Conservation (phyloP, 2,888 invertebrate genomes). For the Epistrophe grossulariae region DNA sequence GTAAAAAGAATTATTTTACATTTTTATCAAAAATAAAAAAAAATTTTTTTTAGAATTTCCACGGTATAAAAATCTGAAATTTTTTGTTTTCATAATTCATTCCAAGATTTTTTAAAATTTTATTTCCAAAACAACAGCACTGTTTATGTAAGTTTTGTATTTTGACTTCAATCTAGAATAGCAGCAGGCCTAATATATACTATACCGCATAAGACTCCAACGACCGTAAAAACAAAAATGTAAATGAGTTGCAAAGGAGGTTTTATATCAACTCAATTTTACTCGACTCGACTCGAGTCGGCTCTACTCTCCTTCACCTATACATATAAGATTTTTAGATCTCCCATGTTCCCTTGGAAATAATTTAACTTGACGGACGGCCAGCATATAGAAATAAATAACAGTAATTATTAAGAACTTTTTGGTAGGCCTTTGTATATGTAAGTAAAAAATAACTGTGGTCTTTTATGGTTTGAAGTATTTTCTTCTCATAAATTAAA, state of each 20-base stretch:
- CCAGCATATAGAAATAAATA: slow-evolving; percentile 62
- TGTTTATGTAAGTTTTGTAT: neutral
- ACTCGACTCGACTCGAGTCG: too few relatives aligned
- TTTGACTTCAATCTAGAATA: neutral
- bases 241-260: slow-evolving; percentile 50
- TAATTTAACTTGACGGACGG: slow-evolving; percentile 67
- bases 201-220: neutral
- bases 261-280: neutral
- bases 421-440: slow-evolving; percentile 21
- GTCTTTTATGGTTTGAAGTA: slow-evolving; percentile 10
- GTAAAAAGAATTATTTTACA: too few relatives aligned
- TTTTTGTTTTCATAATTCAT: too few relatives aligned
- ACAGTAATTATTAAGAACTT: slow-evolving; percentile 64
- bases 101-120: too few relatives aligned
- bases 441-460: neutral
- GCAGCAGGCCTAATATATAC: neutral
- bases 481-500: slow-evolving; percentile 25
- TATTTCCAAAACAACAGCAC: neutral
- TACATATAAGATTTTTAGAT: neutral
- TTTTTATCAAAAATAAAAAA: too few relatives aligned
- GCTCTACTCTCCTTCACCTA: neutral
- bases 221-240: slow-evolving; percentile 29
- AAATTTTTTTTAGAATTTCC: too few relatives aligned
- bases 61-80: too few relatives aligned
- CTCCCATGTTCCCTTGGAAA: slow-evolving; percentile 48